Evolutionary conservation across 2,797 vertebrate species (phyloP).

Genomic region (Enteromius afrohamiltoni): DNA sequence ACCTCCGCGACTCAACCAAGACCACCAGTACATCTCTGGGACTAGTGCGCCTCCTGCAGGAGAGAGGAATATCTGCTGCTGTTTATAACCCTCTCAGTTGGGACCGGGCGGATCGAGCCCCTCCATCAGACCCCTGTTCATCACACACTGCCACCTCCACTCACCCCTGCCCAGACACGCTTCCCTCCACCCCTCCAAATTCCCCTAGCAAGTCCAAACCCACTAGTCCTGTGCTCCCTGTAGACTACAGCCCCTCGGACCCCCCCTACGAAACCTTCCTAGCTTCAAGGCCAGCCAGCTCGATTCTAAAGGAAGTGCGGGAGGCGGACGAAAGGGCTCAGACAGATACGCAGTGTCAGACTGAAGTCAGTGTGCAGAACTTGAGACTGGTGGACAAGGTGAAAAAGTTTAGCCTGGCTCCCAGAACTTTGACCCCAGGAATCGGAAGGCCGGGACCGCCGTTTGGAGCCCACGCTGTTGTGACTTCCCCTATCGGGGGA

Average conservation of each 20-base stretch:
- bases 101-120: slow-evolving; percentile 81
- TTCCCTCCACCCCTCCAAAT: slow-evolving; percentile 89
- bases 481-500: slow-evolving; percentile 79
- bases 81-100: slow-evolving; percentile 92
- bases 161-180: slow-evolving; percentile 68
- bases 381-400: slow-evolving; percentile 96
- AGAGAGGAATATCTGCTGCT: slow-evolving; percentile 90
- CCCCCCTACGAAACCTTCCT: slow-evolving; percentile 91
- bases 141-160: slow-evolving; percentile 66
- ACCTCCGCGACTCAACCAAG: slow-evolving; percentile 91
- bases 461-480: slow-evolving; percentile 75
- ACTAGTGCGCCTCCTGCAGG: slow-evolving; percentile 91
- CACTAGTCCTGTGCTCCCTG: slow-evolving; percentile 74
- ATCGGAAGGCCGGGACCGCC: slow-evolving; percentile 72
- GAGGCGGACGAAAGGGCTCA: slow-evolving; percentile 78
- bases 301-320: slow-evolving; percentile 92
- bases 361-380: slow-evolving; percentile 86
- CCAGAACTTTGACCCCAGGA: slow-evolving; percentile 74
- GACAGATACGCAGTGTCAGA: slow-evolving; percentile 83
- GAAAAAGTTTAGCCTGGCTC: slow-evolving; percentile 86
- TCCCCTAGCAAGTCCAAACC: slow-evolving; percentile 81
- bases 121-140: slow-evolving; percentile 52
- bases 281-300: slow-evolving; percentile 95
- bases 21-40: slow-evolving; percentile 97
- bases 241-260: slow-evolving; percentile 88